These are phyloP conservation scores for Archocentrus centrarchus DNA, from an alignment of 2,113 vertebrate genomes.

Conservation along the genomic window DNA sequence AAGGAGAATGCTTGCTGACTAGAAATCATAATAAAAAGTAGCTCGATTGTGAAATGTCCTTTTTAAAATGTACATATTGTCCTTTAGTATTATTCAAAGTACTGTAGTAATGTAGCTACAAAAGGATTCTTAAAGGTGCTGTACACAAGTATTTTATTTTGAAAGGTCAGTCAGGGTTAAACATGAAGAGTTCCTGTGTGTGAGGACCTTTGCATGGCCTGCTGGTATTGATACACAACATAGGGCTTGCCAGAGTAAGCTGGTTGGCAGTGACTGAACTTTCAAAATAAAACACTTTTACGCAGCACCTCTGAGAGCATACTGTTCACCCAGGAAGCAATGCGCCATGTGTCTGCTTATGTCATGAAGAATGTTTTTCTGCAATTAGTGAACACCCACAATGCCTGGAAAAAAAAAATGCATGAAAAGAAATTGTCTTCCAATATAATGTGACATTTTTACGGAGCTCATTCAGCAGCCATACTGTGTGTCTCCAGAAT, in stretches of 20 bases:
- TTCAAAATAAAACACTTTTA: not conserved
- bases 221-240: not conserved
- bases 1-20: slow-evolving; percentile 38
- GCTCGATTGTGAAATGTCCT: slow-evolving; percentile 54
- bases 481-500: not conserved
- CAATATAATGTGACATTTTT: slow-evolving; percentile 40
- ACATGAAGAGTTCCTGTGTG: not conserved
- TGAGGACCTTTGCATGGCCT: not conserved
- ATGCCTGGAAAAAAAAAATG: slow-evolving; percentile 66
- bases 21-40: slow-evolving; percentile 52
- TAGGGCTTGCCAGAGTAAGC: not conserved
- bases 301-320: slow-evolving; percentile 13
- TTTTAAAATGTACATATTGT: slow-evolving; percentile 66
- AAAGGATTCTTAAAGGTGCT: slow-evolving; percentile 33
- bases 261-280: not conserved
- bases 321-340: slow-evolving; percentile 52
- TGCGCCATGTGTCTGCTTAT: slow-evolving; percentile 41
- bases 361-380: slow-evolving; percentile 59
- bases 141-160: not conserved
- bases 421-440: slow-evolving; percentile 75
- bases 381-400: slow-evolving; percentile 43
- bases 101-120: slow-evolving; percentile 71
- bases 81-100: slow-evolving; percentile 76
- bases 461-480: slow-evolving; percentile 9
- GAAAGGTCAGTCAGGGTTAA: not conserved